Conservation (phyloP, 2,888 invertebrate species). For the Polylopha cassiicola region DNA sequence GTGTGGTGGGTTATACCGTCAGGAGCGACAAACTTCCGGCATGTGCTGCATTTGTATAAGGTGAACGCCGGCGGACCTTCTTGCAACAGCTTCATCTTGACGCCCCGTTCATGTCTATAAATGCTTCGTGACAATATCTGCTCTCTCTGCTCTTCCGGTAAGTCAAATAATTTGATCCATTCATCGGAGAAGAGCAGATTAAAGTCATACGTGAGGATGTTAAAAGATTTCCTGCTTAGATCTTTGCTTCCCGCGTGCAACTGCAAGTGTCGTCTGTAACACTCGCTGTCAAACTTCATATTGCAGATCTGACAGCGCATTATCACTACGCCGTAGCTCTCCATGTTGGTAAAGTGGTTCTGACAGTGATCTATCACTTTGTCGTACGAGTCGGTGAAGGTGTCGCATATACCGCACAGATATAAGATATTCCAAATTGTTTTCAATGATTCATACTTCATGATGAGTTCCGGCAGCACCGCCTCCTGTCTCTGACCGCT, state of each 20-base stretch:
- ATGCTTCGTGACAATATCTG: slow-evolving; percentile 39
- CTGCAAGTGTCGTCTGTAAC: slow-evolving; percentile 36
- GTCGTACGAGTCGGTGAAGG: slow-evolving; percentile 44
- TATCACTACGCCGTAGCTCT: slow-evolving; percentile 26
- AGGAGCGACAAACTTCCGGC: slow-evolving; percentile 27
- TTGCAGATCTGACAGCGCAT: slow-evolving; percentile 40
- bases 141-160: slow-evolving; percentile 33
- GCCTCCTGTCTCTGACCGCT: background rate
- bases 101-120: slow-evolving; percentile 31
- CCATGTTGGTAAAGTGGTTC: slow-evolving; percentile 36
- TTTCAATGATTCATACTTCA: slow-evolving; percentile 41
- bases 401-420: slow-evolving; percentile 38
- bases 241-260: slow-evolving; percentile 32
- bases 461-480: slow-evolving; percentile 36
- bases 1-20: slow-evolving; percentile 24
- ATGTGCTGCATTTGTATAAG: slow-evolving; percentile 38
- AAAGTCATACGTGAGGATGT: slow-evolving; percentile 38
- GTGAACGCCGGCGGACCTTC: slow-evolving; percentile 37
- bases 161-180: slow-evolving; percentile 42
- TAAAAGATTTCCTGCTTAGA: slow-evolving; percentile 33
- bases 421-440: slow-evolving; percentile 50
- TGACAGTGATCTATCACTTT: slow-evolving; percentile 48
- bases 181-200: slow-evolving; percentile 31
- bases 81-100: slow-evolving; percentile 33
- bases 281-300: slow-evolving; percentile 37